Conservation (phyloP, 2,888 invertebrate species). For the Hirtodrosophila confusa region DNA sequence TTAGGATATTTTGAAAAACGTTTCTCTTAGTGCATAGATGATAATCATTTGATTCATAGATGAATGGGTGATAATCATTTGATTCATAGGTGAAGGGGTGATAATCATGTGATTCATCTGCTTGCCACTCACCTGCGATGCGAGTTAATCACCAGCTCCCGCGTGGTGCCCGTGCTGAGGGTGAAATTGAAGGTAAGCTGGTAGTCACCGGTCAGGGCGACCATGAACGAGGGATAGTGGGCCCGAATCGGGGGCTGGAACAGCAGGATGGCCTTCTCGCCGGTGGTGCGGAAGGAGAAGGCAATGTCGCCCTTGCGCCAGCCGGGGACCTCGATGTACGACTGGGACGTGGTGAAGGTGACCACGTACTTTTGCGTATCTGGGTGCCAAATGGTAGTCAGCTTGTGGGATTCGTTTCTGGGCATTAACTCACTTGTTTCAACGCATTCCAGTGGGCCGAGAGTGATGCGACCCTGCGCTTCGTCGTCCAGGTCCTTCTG, state of each 20-base stretch:
- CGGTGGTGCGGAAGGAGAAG: slow-evolving; percentile 96
- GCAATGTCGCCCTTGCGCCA: slow-evolving; percentile 97
- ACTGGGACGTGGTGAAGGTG: slow-evolving; percentile 96
- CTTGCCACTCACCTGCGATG: slow-evolving; percentile 85
- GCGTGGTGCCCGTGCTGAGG: slow-evolving; percentile 91
- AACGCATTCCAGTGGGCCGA: slow-evolving; percentile 96
- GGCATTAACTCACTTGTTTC: slow-evolving; percentile 91
- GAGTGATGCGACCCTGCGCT: slow-evolving; percentile 93
- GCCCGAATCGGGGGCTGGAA: slow-evolving; percentile 96
- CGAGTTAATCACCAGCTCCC: slow-evolving; percentile 93
- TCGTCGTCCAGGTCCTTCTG: slow-evolving; percentile 92
- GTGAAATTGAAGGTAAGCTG: slow-evolving; percentile 95
- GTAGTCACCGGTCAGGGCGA: slow-evolving; percentile 94
- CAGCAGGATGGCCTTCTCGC: slow-evolving; percentile 93
- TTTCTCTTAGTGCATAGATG: too few species aligned
- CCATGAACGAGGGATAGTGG: slow-evolving; percentile 96
- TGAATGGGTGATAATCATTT: not conserved
- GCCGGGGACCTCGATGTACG: slow-evolving; percentile 96
- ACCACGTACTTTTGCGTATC: slow-evolving; percentile 97
- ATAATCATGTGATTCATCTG: not conserved
- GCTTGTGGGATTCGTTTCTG: not conserved
- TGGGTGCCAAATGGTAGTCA: slow-evolving; percentile 72
- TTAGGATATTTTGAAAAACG: too few species aligned
- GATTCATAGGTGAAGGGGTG: not conserved
- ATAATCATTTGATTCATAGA: not conserved